phyloP scores from a whole-genome alignment of 2,113 vertebrate genomes.

The Lophura nycthemera region DNA sequence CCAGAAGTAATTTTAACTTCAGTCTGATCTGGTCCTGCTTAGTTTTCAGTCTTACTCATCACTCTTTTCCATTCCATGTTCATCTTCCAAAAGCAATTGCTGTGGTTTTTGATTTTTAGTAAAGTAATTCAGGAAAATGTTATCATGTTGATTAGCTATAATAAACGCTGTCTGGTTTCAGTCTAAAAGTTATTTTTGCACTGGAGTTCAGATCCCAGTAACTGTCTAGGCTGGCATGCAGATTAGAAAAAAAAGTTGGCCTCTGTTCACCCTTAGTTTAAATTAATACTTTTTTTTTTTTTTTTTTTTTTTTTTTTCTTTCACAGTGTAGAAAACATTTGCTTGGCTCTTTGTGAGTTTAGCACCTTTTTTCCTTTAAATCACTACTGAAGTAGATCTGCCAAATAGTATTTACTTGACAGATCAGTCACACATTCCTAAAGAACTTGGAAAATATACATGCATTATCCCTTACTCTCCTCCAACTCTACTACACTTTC shows the following conservation, averaged over 20 bases:
- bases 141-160: background rate
- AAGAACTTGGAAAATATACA: background rate
- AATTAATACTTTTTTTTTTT: background rate
- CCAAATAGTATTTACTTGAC: background rate
- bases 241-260: background rate
- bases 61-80: background rate
- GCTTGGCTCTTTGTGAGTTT: background rate
- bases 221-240: background rate
- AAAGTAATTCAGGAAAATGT: background rate
- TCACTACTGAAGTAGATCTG: background rate
- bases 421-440: background rate
- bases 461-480: background rate
- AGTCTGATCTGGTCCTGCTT: background rate
- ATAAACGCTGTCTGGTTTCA: background rate
- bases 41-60: background rate
- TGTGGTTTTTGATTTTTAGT: background rate
- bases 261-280: background rate
- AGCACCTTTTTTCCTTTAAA: background rate
- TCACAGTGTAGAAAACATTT: background rate
- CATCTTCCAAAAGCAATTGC: background rate
- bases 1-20: conserved; percentile 23
- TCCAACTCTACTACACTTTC: background rate
- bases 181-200: background rate
- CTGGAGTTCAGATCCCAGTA: background rate
- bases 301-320: too few relatives aligned